phyloP scores from a whole-genome alignment of 2,113 vertebrate species.

The Gymnobelideus leadbeateri region DNA sequence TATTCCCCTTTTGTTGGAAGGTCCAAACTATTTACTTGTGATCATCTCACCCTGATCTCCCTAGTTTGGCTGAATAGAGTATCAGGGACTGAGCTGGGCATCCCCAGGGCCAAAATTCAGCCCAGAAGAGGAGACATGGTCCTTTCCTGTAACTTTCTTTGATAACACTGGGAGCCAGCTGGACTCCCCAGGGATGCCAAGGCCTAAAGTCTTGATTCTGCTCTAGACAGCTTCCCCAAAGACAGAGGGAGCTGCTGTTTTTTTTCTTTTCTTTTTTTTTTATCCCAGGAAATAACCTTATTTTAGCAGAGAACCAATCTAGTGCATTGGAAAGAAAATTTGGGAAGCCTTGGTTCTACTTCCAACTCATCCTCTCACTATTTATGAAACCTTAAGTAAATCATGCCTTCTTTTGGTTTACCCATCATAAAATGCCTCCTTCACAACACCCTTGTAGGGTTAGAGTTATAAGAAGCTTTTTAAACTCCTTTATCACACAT shows the following conservation, averaged over 20 bases:
- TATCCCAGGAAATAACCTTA: background rate
- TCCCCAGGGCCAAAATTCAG: too few species aligned
- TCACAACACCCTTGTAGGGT: background rate
- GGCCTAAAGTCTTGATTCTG: background rate
- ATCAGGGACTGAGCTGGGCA: background rate
- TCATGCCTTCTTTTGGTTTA: background rate
- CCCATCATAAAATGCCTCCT: background rate
- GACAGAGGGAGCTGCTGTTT: background rate
- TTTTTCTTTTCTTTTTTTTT: background rate
- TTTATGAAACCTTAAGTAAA: background rate
- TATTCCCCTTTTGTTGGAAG: background rate
- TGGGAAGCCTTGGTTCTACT: background rate
- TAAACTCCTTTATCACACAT: background rate
- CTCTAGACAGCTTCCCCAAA: background rate
- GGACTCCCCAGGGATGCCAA: background rate
- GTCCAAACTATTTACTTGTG: background rate
- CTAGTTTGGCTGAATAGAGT: background rate
- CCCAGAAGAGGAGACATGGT: background rate
- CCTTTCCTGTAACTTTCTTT: background rate
- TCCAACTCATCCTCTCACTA: background rate
- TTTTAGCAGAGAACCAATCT: background rate
- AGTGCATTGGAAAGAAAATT: background rate
- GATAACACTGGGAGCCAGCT: background rate
- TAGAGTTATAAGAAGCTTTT: background rate
- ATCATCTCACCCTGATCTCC: background rate